phyloP scores from a whole-genome alignment of 2,113 vertebrate species.

The Struthio camelus region DNA sequence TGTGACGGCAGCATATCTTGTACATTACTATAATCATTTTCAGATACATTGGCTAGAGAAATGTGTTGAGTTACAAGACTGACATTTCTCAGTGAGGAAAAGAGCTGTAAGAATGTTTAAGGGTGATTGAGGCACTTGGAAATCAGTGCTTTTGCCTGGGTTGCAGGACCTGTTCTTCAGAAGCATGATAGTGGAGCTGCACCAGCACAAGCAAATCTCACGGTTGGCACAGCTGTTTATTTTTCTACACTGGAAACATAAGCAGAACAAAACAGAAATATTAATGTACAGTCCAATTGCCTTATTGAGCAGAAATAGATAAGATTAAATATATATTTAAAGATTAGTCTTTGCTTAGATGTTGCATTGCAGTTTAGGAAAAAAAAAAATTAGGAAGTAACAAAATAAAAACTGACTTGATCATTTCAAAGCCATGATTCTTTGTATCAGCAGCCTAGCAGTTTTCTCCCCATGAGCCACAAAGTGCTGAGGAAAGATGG shows the following conservation, averaged over 20 bases:
- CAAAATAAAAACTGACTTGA: neutral
- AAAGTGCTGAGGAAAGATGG: neutral
- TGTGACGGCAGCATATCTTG: slow-evolving; percentile 8
- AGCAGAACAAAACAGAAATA: neutral
- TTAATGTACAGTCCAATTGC: neutral
- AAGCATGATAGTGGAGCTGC: neutral
- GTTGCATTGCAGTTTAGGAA: neutral
- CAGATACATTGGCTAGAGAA: neutral
- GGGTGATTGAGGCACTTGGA: neutral
- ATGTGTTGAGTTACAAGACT: neutral
- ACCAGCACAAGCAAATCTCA: neutral
- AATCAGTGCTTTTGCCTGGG: neutral
- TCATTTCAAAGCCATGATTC: neutral
- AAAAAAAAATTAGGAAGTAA: neutral
- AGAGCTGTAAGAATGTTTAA: neutral
- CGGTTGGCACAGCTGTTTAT: neutral
- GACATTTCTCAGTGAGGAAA: neutral
- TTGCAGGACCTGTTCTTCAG: neutral
- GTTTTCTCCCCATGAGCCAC: neutral
- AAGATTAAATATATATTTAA: neutral
- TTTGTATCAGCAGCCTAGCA: neutral
- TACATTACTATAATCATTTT: slow-evolving; percentile 21
- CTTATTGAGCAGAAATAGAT: neutral
- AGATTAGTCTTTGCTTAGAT: neutral
- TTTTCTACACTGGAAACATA: neutral